These are phyloP conservation scores for Plectus sambesii DNA, from an alignment of 1,140 invertebrate species.

Conservation along the genomic window DNA sequence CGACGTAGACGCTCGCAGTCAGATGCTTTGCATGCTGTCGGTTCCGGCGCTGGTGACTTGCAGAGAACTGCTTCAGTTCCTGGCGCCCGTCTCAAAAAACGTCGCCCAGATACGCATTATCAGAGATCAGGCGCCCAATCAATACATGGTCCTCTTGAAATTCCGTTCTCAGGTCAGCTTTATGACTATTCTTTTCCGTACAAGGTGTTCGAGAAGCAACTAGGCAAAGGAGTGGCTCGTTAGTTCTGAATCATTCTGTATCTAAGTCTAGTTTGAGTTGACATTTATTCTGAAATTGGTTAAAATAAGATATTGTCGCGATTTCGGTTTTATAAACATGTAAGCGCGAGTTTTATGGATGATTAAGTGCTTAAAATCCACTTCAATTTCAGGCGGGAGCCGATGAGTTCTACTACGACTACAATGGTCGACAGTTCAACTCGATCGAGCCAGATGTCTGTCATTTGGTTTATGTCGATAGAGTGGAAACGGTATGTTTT, in stretches of 20 bases:
- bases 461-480: constrained; percentile 83
- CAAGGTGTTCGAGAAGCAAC: constrained; percentile 17
- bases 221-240: too few species aligned
- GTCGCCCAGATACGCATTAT: constrained; percentile 84
- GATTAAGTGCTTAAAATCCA: constrained; percentile 29
- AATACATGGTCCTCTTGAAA: constrained; percentile 90
- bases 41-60: constrained; percentile 84
- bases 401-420: constrained; percentile 78
- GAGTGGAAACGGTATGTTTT: constrained; percentile 61
- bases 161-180: constrained; percentile 56
- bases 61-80: constrained; percentile 83
- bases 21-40: constrained; percentile 75
- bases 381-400: constrained; percentile 59
- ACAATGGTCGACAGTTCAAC: constrained; percentile 82
- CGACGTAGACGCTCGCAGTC: constrained; percentile 52
- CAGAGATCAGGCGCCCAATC: constrained; percentile 68
- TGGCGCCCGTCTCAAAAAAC: constrained; percentile 70
- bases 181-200: not conserved
- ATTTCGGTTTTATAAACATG: too few species aligned
- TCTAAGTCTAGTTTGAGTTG: too few species aligned
- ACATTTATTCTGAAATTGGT: constrained; percentile 15
- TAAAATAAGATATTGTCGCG: constrained; percentile 7
- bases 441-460: constrained; percentile 81
- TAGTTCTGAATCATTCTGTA: too few species aligned
- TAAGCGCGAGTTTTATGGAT: too few species aligned